Evolutionary conservation across 2,888 invertebrate genomes (phyloP).

Genomic region (Tetheella fluctuosa): DNA sequence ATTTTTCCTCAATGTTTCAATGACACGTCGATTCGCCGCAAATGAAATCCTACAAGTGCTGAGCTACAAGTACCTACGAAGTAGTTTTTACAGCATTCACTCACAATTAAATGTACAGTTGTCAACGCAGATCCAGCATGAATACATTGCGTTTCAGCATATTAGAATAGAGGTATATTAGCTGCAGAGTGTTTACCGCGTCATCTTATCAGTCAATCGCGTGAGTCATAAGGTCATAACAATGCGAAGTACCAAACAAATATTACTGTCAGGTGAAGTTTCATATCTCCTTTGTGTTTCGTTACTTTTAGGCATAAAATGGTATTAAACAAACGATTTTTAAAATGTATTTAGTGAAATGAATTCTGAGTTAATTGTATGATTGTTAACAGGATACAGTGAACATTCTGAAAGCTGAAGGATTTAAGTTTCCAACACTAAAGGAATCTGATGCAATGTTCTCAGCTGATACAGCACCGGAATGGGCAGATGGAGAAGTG

Average conservation of each 20-base stretch:
- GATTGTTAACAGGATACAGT: conserved; percentile 90
- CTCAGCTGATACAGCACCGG: conserved; percentile 97
- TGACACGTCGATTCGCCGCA: not conserved
- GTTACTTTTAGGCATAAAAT: conserved; percentile 6
- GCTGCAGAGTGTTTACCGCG: conserved; percentile 21
- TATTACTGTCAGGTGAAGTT: conserved; percentile 25
- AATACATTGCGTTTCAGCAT: not conserved
- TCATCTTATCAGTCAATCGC: conserved; percentile 48
- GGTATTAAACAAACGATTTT: not conserved
- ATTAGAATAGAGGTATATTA: not conserved
- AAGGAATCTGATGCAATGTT: conserved; percentile 99
- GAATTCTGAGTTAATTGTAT: conserved; percentile 7
- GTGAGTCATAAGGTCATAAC: conserved; percentile 43
- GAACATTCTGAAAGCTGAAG: conserved; percentile 97
- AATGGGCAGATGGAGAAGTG: conserved; percentile 98
- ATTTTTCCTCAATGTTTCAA: not conserved
- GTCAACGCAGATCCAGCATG: not conserved
- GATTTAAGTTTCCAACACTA: conserved; percentile 93
- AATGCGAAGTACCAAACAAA: conserved; percentile 41
- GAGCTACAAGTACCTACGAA: not conserved
- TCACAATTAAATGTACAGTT: conserved; percentile 3
- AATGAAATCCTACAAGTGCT: not conserved
- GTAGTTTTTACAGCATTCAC: not conserved
- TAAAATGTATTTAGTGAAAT: not conserved
- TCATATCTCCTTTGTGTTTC: conserved; percentile 30